Evolutionary conservation across 2,888 invertebrate genomes (phyloP), one percentile per base, ranked within the genome.

Genomic region (Drosophila kokeensis): DNA sequence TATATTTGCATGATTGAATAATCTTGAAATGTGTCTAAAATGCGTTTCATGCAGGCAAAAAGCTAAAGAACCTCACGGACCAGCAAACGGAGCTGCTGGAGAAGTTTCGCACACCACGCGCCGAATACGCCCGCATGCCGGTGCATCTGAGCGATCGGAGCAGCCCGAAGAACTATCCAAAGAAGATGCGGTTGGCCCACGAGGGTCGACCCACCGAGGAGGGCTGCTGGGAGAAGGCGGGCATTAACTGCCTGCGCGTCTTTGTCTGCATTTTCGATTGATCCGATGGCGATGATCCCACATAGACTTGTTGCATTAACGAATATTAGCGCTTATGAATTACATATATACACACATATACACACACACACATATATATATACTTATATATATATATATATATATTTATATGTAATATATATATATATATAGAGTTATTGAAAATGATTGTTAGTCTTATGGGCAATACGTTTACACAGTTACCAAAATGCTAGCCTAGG

Each of bases 201-300:
- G 92, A 92, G 58, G 85, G 87, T 2, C 83, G 81, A 5, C 76
- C 87, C 68, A 90, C 91, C 27, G 91, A 92, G 40, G 91, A 93
- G 59, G 89, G 92, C 34, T 93, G 93, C 76, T 93, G 93, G 91
- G 91, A 92, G 71, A 89, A 91, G 76, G 89, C 91, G 57, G 92
- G 92, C 57, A 85, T 93, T 71, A 93, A 93, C 65, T 93, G 93
- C 78, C 81, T 93, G 69, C 91, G 93, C 24, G 90, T 93, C 29
- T 93, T 93, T 65, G 92, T 92, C 27, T 93, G 93, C 78, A 93
- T 93, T 60, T 93, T 93, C 75, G 93, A 93, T 90, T 93, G 92
- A 92, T 74, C 76, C 73, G 62, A 79, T 29, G 66, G 36, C 3
- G 76, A 55, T 6, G 79, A 64, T 62, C 79, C 76, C 76, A 70